Conservation (phyloP, 2,113 vertebrate species). For the Pygoscelis adeliae region DNA sequence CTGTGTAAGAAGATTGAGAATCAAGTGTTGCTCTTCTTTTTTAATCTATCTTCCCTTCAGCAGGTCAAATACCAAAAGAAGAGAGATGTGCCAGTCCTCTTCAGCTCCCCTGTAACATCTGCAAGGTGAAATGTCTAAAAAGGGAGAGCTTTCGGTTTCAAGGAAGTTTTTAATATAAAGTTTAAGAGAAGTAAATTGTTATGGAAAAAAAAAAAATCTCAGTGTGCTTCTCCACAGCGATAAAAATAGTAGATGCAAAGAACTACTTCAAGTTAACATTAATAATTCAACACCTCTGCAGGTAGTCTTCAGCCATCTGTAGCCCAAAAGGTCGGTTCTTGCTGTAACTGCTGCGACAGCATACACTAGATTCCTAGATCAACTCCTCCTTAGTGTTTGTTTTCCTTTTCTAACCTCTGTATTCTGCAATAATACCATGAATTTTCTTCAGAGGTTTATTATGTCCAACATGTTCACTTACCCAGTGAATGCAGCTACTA, state of each 20-base stretch:
- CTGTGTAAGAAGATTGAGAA: neutral
- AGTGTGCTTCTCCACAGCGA: neutral
- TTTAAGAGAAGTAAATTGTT: neutral
- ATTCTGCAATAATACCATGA: neutral
- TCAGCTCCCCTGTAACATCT: neutral
- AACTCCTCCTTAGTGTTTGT: neutral
- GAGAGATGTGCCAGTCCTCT: neutral
- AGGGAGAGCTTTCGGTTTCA: neutral
- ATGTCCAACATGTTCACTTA: neutral
- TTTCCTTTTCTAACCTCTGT: neutral
- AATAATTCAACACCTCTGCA: constrained; percentile 49
- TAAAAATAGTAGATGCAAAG: neutral
- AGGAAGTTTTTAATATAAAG: neutral
- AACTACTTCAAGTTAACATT: neutral
- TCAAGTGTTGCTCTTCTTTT: neutral
- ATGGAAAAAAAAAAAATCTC: neutral
- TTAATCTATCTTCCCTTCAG: neutral
- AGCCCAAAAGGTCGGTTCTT: neutral
- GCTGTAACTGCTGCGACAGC: constrained; percentile 4
- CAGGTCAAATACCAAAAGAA: neutral
- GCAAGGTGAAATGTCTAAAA: neutral
- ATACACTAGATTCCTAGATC: neutral
- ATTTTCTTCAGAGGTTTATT: neutral
- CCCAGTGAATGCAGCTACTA: neutral
- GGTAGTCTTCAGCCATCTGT: constrained; percentile 44